Evolutionary conservation across 2,888 invertebrate species (phyloP), one percentile per base, ranked within the genome.

Genomic region (Rhaphigaster nebulosa): DNA sequence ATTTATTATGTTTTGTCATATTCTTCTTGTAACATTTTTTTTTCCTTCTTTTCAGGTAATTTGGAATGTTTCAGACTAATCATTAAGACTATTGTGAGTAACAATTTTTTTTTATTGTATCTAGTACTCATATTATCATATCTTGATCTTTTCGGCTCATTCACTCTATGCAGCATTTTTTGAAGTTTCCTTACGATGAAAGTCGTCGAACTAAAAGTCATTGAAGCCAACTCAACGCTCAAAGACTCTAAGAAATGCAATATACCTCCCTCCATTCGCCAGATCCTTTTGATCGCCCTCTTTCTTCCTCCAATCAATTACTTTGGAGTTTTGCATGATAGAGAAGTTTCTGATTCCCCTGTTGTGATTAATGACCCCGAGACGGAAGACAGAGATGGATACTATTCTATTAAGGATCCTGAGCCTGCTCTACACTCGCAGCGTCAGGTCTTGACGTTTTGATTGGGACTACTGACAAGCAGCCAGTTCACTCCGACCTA

Each of bases 361-460:
- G 84, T 50, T 50, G 45, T 84, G 84, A 50, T 84, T 84, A 50
- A 84, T 84, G 84, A 45, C 45, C 45, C n/a, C 45, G 45, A 84
- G 15, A 15, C 20, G 65, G 65, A 65, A 65, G 34, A n/a, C 45
- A 84, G 84, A 84, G 45, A 26, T 84, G 84, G 84, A n/a, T 41
- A 84, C 84, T 84, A 41, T 84, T 45, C 84, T 84, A 50, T 84
- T 41, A 84, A 50, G 45, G 41, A 13, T 84, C 41, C n/a, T n/a
- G 4, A 84, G 84, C 45, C 45, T 84, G 15, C n/a, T 23, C 45
- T 50, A 84, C 84, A 45, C 84, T 84, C 70, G 34, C 70, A 76
- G 70, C 70, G 38, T 76, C 70, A 84, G 45, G 45, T n/a, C 84
- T 50, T 84, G 84, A 84, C 84, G 84, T 84, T 84, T 84, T 84